These are phyloP conservation scores for Argyrosomus japonicus DNA, from an alignment of 2,113 vertebrate genomes.

Conservation along the genomic window DNA sequence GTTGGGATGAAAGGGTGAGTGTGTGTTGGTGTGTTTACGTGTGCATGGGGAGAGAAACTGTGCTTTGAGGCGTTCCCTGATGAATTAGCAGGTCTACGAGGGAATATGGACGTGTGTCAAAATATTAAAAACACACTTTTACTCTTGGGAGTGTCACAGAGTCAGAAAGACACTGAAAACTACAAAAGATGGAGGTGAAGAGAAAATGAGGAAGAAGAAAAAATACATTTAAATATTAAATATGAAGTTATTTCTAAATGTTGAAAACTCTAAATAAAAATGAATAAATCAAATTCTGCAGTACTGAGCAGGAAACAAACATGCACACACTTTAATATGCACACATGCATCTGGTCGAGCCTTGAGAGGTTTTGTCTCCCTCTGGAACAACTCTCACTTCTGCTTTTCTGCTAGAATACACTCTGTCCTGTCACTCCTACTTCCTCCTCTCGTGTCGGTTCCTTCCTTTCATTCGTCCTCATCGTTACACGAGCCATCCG, in stretches of 20 bases:
- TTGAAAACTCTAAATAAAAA: neutral
- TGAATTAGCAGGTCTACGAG: neutral
- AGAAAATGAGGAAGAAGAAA: neutral
- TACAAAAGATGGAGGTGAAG: neutral
- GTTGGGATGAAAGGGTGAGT: neutral
- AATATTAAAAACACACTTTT: slow-evolving; percentile 36
- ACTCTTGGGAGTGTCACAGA: neutral
- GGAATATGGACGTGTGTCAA: neutral
- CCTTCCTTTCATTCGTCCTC: slow-evolving; percentile 18
- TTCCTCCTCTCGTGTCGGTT: neutral
- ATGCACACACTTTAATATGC: neutral
- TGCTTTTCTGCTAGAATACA: neutral
- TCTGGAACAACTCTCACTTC: neutral
- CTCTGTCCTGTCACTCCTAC: neutral
- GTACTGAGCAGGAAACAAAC: neutral
- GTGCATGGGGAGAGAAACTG: neutral
- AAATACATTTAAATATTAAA: neutral
- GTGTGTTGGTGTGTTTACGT: neutral
- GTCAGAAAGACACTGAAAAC: neutral
- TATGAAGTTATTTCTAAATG: neutral
- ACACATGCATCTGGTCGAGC: neutral
- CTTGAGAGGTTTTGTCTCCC: neutral
- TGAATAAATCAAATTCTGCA: neutral
- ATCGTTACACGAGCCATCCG: slow-evolving; percentile 32
- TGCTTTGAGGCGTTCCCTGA: neutral